Percentiles rank a stretch among this genome's conserved stretches.
Evolutionary conservation across 2,113 vertebrate genomes (phyloP).

Genomic region (Channa argus): DNA sequence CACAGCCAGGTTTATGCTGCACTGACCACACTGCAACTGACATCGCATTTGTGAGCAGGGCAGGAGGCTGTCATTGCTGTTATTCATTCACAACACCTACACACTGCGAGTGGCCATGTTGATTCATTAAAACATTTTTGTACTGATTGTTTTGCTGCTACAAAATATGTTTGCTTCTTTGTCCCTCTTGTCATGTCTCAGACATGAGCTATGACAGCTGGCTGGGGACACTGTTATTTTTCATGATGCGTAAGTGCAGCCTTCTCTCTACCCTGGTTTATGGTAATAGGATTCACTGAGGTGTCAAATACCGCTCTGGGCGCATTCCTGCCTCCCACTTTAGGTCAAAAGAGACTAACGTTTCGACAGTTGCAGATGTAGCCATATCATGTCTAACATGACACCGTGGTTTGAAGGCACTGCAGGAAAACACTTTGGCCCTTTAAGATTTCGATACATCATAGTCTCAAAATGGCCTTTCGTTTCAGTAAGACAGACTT

Average conservation of each 20-base stretch:
- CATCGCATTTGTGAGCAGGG: slow-evolving; percentile 12
- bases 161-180: slow-evolving; percentile 37
- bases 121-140: slow-evolving; percentile 47
- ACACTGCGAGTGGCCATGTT: slow-evolving; percentile 11
- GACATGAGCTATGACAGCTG: slow-evolving; percentile 45
- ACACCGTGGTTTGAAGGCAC: slow-evolving; percentile 56
- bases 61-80: slow-evolving; percentile 30
- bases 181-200: slow-evolving; percentile 18
- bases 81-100: slow-evolving; percentile 23
- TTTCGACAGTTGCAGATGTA: slow-evolving; percentile 65
- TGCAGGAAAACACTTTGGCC: slow-evolving; percentile 45
- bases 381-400: slow-evolving; percentile 59
- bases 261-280: slow-evolving; percentile 66
- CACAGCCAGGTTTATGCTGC: slow-evolving; percentile 66
- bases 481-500: slow-evolving; percentile 28
- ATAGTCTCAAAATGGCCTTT: slow-evolving; percentile 17
- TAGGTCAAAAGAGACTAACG: slow-evolving; percentile 69
- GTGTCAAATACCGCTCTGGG: slow-evolving; percentile 75
- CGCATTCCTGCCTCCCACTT: slow-evolving; percentile 61
- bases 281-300: slow-evolving; percentile 75
- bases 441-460: slow-evolving; percentile 1
- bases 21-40: slow-evolving; percentile 46
- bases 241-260: slow-evolving; percentile 64
- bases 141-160: slow-evolving; percentile 35
- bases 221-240: slow-evolving; percentile 56